A percentile compares a stretch with the other conserved stretches of the same genome.
phyloP scores from a whole-genome alignment of 2,113 vertebrate genomes.

The Capreolus pygargus region DNA sequence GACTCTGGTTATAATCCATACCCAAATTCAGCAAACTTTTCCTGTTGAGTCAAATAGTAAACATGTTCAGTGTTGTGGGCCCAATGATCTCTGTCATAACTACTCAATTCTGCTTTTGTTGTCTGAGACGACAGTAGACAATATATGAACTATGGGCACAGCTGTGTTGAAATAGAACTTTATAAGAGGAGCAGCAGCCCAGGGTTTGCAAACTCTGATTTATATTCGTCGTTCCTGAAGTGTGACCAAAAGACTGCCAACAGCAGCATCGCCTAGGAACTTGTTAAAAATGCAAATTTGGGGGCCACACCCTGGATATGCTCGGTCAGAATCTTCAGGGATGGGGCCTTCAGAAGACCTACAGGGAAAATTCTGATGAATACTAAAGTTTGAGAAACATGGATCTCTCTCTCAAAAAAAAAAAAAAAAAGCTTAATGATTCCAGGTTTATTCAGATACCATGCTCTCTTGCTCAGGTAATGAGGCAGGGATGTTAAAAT shows the following conservation, averaged over 20 bases:
- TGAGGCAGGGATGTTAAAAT: constrained; percentile 48
- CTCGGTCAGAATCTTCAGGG: background rate
- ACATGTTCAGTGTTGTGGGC: background rate
- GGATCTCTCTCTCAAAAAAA: background rate
- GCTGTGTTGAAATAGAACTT: constrained; percentile 11
- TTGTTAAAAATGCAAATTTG: background rate
- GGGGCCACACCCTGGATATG: background rate
- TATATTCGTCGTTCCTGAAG: background rate
- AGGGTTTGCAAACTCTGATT: background rate
- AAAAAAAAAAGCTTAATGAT: constrained; percentile 21
- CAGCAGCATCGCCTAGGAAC: background rate
- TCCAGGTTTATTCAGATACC: constrained; percentile 61
- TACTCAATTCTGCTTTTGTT: background rate
- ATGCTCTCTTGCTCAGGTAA: constrained; percentile 53
- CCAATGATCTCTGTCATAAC: background rate
- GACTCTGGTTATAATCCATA: background rate
- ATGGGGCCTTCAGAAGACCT: background rate
- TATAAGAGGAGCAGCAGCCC: background rate
- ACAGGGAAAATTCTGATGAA: background rate
- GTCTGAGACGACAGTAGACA: background rate
- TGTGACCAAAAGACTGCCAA: background rate
- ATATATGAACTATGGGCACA: background rate
- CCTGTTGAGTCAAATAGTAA: background rate
- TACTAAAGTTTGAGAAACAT: background rate
- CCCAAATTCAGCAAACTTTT: background rate